A percentile compares a stretch with the other conserved stretches of the same genome.
phyloP scores from a whole-genome alignment of 2,888 invertebrate genomes.

The Zaprionus lineosus region DNA sequence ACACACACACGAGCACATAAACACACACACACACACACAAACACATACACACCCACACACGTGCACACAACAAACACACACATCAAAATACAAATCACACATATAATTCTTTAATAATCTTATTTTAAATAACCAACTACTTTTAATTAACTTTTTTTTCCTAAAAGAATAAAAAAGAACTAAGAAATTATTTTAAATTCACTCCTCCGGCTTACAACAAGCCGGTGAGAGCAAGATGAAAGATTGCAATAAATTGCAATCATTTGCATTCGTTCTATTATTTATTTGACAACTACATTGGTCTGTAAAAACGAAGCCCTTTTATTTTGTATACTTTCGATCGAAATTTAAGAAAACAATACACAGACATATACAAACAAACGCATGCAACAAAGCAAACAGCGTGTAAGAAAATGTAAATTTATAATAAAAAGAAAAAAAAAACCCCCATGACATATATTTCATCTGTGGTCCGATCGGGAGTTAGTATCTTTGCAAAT shows the following conservation, averaged over 20 bases:
- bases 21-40: conserved; percentile 11
- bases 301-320: conserved; percentile 21
- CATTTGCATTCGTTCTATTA: conserved; percentile 7
- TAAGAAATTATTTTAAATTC: conserved; percentile 14
- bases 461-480: not conserved
- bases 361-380: conserved; percentile 23
- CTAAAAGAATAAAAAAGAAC: conserved; percentile 4
- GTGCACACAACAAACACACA: conserved; percentile 15
- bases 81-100: conserved; percentile 12
- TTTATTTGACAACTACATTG: conserved; percentile 52
- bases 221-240: conserved; percentile 3
- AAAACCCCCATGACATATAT: not conserved
- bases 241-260: conserved; percentile 8
- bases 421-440: conserved; percentile 51
- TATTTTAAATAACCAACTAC: conserved; percentile 41
- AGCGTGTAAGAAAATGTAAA: conserved; percentile 55
- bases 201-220: not conserved
- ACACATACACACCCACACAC: conserved; percentile 1
- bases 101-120: conserved; percentile 47
- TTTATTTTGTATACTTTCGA: conserved; percentile 21
- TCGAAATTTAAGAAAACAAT: conserved; percentile 12
- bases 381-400: conserved; percentile 17
- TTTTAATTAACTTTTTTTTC: conserved; percentile 27
- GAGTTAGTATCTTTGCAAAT: too few species aligned
- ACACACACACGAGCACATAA: conserved; percentile 11